Percentiles rank a stretch among this genome's conserved stretches.
These are phyloP conservation scores for Dasypus novemcinctus DNA, from an alignment of 2,113 vertebrate species.

Conservation along the genomic window DNA sequence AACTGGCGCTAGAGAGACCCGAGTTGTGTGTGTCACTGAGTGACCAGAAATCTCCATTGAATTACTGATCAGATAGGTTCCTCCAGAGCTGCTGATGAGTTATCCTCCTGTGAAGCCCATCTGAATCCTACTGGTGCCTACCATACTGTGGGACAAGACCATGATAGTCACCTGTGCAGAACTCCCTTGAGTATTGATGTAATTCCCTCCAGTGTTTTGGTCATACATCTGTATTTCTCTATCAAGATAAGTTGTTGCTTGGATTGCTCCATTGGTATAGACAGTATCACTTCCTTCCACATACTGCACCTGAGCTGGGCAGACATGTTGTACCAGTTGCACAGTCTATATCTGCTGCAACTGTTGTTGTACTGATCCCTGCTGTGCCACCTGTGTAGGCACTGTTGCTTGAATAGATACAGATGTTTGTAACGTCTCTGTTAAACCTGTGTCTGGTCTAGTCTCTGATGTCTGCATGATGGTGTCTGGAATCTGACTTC, in stretches of 20 bases:
- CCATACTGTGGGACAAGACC: slow-evolving; percentile 90
- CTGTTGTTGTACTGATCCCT: slow-evolving; percentile 89
- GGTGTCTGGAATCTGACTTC: slow-evolving; percentile 79
- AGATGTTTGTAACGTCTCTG: slow-evolving; percentile 90
- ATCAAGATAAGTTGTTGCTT: slow-evolving; percentile 90
- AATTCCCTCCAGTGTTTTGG: slow-evolving; percentile 89
- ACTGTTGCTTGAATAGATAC: slow-evolving; percentile 89
- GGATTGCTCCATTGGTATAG: slow-evolving; percentile 91
- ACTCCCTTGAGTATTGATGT: slow-evolving; percentile 90
- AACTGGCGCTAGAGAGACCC: slow-evolving; percentile 89
- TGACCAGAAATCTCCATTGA: slow-evolving; percentile 91
- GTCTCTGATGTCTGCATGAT: slow-evolving; percentile 90
- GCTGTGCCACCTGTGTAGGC: slow-evolving; percentile 89
- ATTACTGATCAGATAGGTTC: slow-evolving; percentile 89
- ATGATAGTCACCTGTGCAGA: slow-evolving; percentile 89
- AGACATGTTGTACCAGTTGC: slow-evolving; percentile 89
- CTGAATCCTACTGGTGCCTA: slow-evolving; percentile 89
- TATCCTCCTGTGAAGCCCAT: slow-evolving; percentile 90
- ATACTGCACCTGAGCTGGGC: slow-evolving; percentile 90
- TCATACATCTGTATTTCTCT: slow-evolving; percentile 91
- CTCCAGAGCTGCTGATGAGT: slow-evolving; percentile 89
- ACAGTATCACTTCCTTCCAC: slow-evolving; percentile 89
- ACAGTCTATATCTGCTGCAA: slow-evolving; percentile 88
- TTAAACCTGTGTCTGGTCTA: slow-evolving; percentile 87
- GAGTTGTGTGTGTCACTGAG: slow-evolving; percentile 87